phyloP scores from a whole-genome alignment of 2,113 vertebrate genomes.

The Caranx melampygus region DNA sequence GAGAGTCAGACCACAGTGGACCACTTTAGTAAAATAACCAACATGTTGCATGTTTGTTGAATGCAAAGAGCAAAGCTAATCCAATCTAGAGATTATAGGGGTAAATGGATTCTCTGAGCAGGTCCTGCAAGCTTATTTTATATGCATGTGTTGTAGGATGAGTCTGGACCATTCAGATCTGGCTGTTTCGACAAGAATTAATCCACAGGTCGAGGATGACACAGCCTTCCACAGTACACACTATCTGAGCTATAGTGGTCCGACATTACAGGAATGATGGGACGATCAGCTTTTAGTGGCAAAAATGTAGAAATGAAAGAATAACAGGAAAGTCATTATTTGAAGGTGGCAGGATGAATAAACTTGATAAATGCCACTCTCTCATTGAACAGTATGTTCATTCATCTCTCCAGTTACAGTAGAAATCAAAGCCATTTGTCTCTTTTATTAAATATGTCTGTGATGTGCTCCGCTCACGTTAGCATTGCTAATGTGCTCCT shows the following conservation, averaged over 20 bases:
- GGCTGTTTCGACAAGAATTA: background rate
- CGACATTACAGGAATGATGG: background rate
- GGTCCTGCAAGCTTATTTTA: background rate
- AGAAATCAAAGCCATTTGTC: background rate
- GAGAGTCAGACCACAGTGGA: background rate
- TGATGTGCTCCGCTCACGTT: conserved; percentile 16
- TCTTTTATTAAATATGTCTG: conserved; percentile 17
- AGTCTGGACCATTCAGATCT: too few species aligned
- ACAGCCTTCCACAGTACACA: background rate
- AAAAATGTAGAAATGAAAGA: background rate
- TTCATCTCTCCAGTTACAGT: background rate
- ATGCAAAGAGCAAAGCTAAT: background rate
- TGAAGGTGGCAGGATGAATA: conserved; percentile 17
- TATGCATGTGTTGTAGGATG: conserved; percentile 2
- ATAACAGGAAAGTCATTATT: background rate
- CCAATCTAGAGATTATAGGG: background rate
- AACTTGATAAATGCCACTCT: background rate
- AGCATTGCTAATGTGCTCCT: conserved; percentile 11
- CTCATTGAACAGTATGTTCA: background rate
- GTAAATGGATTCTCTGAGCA: background rate
- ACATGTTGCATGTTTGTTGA: background rate
- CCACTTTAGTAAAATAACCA: background rate
- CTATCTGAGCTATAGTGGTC: background rate
- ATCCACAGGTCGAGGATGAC: background rate
- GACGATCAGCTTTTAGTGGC: background rate